Evolutionary conservation across 1,140 invertebrate genomes (phyloP), one percentile per base, ranked within the genome.

Genomic region (Scaptomyza pallida): DNA sequence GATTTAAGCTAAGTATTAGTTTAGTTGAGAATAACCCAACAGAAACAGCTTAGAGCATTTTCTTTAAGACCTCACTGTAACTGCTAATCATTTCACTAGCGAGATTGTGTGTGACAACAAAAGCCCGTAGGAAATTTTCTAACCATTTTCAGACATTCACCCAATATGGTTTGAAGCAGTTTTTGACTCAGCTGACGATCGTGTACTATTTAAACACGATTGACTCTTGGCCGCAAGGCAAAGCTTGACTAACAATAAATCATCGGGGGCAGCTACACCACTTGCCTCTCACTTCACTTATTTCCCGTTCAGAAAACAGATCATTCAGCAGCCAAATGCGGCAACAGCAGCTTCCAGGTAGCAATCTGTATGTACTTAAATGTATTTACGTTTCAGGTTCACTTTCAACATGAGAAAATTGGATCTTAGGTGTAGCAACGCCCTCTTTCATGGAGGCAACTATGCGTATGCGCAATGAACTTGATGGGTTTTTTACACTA

Each of bases 141-240:
- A 43, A 40, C 78, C 80, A 72, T 76, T 85, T 78, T 65, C 44
- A 59, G 80, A 44, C 17, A 44, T 55, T 41, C 52, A 26, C 52
- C 67, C 52, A 62, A 70, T 69, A 85, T 69, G 79, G 80, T 23
- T 35, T 45, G 62, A 72, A 62, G 72, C 78, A 72, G 47, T 51
- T 51, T 35, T 17, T 61, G 41, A 33, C 9, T 43, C 23, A 30
- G 59, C 56, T 51, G 59, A 51, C 26, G 40, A 44, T 57, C 56
- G 47, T 69, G 62, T 55, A 51, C 60, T 37, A 37, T 37, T 55
- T 50, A 21, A 62, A 75, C 74, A 71, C 80, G 80, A 76, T 75
- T 80, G 80, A 80, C 80, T 79, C 63, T 80, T 82, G 74, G 51
- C 80, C 75, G 55, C 21, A 47, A 75, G 80, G 26, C 26, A 9